Evolutionary conservation across 2,797 vertebrate species (phyloP).

Genomic region (Poeciliopsis gracilis): DNA sequence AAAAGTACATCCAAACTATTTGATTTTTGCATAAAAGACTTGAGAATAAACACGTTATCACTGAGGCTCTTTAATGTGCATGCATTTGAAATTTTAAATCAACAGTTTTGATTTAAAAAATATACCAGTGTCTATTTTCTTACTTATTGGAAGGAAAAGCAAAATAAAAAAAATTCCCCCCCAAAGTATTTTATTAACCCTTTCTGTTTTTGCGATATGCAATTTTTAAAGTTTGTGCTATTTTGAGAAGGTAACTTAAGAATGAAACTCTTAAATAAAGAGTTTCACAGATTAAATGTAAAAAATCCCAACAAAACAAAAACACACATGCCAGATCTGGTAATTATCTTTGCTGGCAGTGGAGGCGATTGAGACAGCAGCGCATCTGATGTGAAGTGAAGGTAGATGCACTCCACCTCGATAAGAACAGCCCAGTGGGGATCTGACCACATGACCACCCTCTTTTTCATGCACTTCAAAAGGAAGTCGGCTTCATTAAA

Average conservation of each 20-base stretch:
- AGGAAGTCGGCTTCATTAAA: constrained; percentile 49
- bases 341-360: constrained; percentile 8
- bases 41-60: no score
- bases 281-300: background rate
- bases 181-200: background rate
- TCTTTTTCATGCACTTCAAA: constrained; percentile 52
- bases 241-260: background rate
- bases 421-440: constrained; percentile 55
- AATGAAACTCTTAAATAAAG: background rate
- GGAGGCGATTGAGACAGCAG: constrained; percentile 15
- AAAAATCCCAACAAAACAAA: background rate
- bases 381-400: constrained; percentile 41
- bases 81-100: no score
- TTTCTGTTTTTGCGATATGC: background rate
- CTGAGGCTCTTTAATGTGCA: no score
- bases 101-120: no score
- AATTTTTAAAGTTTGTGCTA: background rate
- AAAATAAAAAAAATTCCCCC: no score
- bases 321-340: background rate
- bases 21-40: no score
- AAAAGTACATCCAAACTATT: no score
- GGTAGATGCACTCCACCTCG: constrained; percentile 48
- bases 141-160: no score
- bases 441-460: constrained; percentile 55
- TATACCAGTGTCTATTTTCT: no score